Percentiles rank a stretch among this genome's conserved stretches.
Evolutionary conservation across 1,140 invertebrate species (phyloP).

Genomic region (Drosophila mauritiana): DNA sequence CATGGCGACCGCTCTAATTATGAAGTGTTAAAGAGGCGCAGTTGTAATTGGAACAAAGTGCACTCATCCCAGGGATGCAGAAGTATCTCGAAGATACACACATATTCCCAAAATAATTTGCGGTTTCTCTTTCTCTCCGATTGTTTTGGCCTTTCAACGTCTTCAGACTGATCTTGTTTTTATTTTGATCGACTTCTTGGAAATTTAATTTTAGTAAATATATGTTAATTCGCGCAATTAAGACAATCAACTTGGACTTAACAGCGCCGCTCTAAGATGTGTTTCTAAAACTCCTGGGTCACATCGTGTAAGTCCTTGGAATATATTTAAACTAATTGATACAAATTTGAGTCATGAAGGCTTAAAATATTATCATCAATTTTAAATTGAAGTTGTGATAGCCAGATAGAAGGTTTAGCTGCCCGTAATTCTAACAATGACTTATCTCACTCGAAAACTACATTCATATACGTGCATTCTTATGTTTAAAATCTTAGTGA

Average conservation of each 20-base stretch:
- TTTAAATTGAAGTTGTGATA: background rate
- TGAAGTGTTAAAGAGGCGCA: conserved; percentile 43
- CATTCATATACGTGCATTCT: no score
- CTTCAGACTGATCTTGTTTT: conserved; percentile 25
- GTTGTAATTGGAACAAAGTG: conserved; percentile 34
- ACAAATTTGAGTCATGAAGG: conserved; percentile 33
- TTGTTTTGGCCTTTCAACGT: conserved; percentile 31
- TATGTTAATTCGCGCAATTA: conserved; percentile 51
- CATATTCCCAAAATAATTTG: conserved; percentile 7
- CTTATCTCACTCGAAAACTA: background rate
- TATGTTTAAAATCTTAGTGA: no score
- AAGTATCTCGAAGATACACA: background rate
- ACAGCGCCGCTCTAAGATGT: conserved; percentile 1
- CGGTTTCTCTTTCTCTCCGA: conserved; percentile 1
- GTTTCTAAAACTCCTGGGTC: conserved; percentile 32
- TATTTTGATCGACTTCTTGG: conserved; percentile 42
- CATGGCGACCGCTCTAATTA: conserved; percentile 42
- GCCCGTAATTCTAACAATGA: no score
- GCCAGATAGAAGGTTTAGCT: background rate
- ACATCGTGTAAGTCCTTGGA: conserved; percentile 46
- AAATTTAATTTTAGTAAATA: conserved; percentile 38
- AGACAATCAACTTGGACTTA: conserved; percentile 28
- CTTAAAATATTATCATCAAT: conserved; percentile 58
- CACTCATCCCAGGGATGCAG: conserved; percentile 9
- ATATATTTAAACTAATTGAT: conserved; percentile 31